Evolutionary conservation across 2,797 vertebrate genomes (phyloP).

Genomic region (Alca torda): DNA sequence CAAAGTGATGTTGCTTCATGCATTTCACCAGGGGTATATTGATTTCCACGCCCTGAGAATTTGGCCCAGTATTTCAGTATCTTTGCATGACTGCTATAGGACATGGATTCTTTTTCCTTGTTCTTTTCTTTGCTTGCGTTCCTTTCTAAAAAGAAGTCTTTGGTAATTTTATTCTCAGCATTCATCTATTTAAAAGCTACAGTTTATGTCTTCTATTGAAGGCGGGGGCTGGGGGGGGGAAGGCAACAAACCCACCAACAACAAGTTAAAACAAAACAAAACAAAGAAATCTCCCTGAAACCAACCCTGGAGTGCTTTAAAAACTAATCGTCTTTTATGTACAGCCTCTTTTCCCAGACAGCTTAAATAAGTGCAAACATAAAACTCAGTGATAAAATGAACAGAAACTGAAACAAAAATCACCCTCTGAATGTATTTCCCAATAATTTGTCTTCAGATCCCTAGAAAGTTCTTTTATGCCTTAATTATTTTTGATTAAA

Average conservation of each 20-base stretch:
- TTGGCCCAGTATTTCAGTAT: not conserved
- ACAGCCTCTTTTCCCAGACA: slow-evolving; percentile 69
- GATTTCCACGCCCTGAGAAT: slow-evolving; percentile 21
- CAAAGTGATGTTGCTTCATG: not conserved
- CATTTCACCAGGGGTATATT: not conserved
- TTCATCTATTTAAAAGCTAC: slow-evolving; percentile 68
- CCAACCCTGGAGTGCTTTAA: slow-evolving; percentile 74
- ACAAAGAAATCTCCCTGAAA: slow-evolving; percentile 56
- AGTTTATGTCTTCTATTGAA: slow-evolving; percentile 71
- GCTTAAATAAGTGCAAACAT: slow-evolving; percentile 74
- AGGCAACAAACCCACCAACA: not conserved
- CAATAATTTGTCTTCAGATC: slow-evolving; percentile 55
- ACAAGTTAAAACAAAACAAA: slow-evolving; percentile 46
- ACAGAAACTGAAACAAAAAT: slow-evolving; percentile 59
- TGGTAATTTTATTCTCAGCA: slow-evolving; percentile 61
- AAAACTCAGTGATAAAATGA: slow-evolving; percentile 73
- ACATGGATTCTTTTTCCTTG: not conserved
- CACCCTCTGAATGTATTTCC: not conserved
- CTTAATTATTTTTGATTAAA: slow-evolving; percentile 56
- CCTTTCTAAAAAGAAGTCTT: slow-evolving; percentile 8
- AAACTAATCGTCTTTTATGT: slow-evolving; percentile 76
- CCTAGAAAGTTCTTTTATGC: not conserved
- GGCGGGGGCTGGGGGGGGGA: not conserved
- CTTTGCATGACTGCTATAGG: not conserved
- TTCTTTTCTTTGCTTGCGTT: slow-evolving; percentile 4